These are phyloP conservation scores for Drosophila baimaii DNA, from an alignment of 1,140 invertebrate species.

Conservation along the genomic window DNA sequence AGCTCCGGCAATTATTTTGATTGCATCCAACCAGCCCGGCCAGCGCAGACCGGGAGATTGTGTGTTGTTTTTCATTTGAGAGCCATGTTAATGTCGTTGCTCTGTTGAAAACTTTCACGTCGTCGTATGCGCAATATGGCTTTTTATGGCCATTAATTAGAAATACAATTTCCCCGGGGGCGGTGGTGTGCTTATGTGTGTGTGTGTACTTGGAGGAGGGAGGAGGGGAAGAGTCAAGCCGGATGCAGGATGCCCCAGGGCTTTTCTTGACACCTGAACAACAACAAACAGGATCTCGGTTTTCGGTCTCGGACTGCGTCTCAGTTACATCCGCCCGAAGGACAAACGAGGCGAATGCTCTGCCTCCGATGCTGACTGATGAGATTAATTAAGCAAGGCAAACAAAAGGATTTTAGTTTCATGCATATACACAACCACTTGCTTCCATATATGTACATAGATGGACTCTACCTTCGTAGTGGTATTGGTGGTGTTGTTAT, in stretches of 20 bases:
- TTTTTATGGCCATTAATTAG: slow-evolving; percentile 80
- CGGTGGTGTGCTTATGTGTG: slow-evolving; percentile 13
- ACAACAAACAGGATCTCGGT: slow-evolving; percentile 27
- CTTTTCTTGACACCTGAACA: slow-evolving; percentile 58
- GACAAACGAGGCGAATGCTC: slow-evolving; percentile 49
- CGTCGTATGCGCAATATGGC: slow-evolving; percentile 54
- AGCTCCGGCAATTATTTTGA: slow-evolving; percentile 65
- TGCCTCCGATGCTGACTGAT: slow-evolving; percentile 64
- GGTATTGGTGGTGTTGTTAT: slow-evolving; percentile 29
- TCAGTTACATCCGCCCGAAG: slow-evolving; percentile 74
- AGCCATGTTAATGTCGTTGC: slow-evolving; percentile 55
- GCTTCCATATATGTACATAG: background rate
- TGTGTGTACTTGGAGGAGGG: background rate
- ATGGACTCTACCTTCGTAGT: slow-evolving; percentile 2
- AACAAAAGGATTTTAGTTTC: slow-evolving; percentile 82
- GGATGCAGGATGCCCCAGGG: slow-evolving; percentile 46
- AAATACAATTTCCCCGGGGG: slow-evolving; percentile 61
- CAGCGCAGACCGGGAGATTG: slow-evolving; percentile 10
- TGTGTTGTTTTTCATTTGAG: slow-evolving; percentile 14
- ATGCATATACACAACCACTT: slow-evolving; percentile 44
- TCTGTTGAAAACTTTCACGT: slow-evolving; percentile 55
- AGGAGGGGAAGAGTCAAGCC: slow-evolving; percentile 1
- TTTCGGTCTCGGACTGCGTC: slow-evolving; percentile 29
- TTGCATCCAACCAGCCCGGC: slow-evolving; percentile 14
- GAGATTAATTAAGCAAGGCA: slow-evolving; percentile 79